A percentile compares a stretch with the other conserved stretches of the same genome.
These are phyloP conservation scores for Tenebrio molitor DNA, from an alignment of 1,140 invertebrate genomes.

Conservation along the genomic window DNA sequence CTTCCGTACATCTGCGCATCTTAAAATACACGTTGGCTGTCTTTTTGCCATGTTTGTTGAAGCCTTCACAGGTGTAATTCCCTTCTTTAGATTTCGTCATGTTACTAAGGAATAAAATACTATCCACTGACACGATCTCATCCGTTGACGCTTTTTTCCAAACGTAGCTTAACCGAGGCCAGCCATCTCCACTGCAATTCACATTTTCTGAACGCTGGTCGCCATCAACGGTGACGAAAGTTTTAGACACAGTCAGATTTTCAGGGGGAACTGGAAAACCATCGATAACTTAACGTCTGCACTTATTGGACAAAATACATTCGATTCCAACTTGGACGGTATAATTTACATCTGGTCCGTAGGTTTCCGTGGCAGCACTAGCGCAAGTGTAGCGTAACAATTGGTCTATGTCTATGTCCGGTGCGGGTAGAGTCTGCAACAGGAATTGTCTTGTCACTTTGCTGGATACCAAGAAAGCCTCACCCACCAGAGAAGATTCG, in stretches of 20 bases:
- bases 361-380: too few species aligned
- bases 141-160: neutral
- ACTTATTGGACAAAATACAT: too few species aligned
- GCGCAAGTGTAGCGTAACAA: too few species aligned
- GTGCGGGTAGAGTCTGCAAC: too few species aligned
- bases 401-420: too few species aligned
- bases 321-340: too few species aligned
- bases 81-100: neutral
- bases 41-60: neutral
- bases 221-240: neutral
- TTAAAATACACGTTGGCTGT: neutral
- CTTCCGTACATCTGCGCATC: too few species aligned
- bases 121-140: neutral
- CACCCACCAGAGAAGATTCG: slow-evolving; percentile 81
- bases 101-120: neutral
- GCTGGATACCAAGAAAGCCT: too few species aligned
- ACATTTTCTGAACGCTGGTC: neutral
- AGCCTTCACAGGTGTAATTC: neutral
- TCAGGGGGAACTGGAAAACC: neutral
- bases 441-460: too few species aligned
- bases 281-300: too few species aligned
- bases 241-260: neutral
- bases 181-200: neutral
- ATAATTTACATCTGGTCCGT: slow-evolving; percentile 80
- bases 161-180: neutral